A percentile compares a stretch with the other conserved stretches of the same genome.
These are phyloP conservation scores for Trissoscelio sp. DNA, from an alignment of 2,888 invertebrate species.

Conservation along the genomic window DNA sequence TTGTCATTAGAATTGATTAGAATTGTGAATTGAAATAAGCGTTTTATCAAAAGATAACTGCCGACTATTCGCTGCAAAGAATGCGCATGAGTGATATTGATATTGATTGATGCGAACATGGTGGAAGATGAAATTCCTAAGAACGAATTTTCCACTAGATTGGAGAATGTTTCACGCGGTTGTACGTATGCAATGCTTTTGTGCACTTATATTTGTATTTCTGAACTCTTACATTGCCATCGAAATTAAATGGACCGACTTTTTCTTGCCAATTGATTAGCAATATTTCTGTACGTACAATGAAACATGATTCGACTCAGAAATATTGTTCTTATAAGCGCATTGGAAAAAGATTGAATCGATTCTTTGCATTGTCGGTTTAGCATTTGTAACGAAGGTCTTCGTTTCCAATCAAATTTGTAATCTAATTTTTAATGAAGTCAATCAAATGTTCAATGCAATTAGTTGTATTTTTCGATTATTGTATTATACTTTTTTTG, in stretches of 20 bases:
- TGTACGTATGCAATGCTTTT: slow-evolving; percentile 43
- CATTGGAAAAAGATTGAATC: neutral
- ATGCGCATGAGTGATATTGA: neutral
- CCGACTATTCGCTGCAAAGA: neutral
- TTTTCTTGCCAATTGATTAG: neutral
- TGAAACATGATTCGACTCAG: neutral
- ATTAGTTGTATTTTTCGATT: too few species aligned
- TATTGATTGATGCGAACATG: neutral
- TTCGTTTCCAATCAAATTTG: too few species aligned
- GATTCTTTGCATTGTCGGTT: neutral
- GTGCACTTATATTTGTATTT: slow-evolving; percentile 28
- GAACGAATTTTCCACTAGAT: too few species aligned
- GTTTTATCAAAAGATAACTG: slow-evolving; percentile 7
- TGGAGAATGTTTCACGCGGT: slow-evolving; percentile 3
- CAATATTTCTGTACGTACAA: slow-evolving; percentile 9
- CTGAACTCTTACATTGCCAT: slow-evolving; percentile 26
- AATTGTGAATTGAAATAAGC: neutral
- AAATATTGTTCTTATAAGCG: neutral
- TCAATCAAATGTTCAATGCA: too few species aligned
- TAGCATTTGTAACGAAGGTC: neutral
- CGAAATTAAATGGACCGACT: slow-evolving; percentile 21
- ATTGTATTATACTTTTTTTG: too few species aligned
- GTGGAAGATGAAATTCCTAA: neutral
- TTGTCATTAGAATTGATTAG: neutral
- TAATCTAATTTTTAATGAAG: too few species aligned